Evolutionary conservation across 2,888 invertebrate species (phyloP).

Genomic region (Smittia aterrima): DNA sequence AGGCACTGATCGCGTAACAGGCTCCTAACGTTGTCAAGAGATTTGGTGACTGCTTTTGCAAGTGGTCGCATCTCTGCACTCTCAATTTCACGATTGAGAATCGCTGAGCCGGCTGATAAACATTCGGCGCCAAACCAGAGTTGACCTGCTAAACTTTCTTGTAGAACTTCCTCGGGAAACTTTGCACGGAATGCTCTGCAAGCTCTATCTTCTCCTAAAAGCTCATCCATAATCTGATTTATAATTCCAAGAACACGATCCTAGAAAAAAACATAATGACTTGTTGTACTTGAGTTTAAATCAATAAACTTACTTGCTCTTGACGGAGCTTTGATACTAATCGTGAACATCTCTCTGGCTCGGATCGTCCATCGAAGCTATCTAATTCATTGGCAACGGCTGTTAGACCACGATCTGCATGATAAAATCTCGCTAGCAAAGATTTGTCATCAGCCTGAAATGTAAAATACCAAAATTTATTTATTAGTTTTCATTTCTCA

Average conservation of each 20-base stretch:
- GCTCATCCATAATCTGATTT: constrained; percentile 92
- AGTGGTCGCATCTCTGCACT: constrained; percentile 95
- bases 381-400: constrained; percentile 94
- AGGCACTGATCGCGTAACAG: constrained; percentile 85
- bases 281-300: not conserved
- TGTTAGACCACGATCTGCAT: constrained; percentile 95
- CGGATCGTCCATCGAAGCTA: constrained; percentile 98
- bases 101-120: constrained; percentile 95
- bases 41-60: constrained; percentile 94
- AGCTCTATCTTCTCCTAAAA: constrained; percentile 81
- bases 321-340: constrained; percentile 92
- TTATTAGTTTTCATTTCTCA: not conserved
- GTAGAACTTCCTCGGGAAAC: constrained; percentile 97
- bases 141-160: constrained; percentile 97
- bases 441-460: constrained; percentile 85
- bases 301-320: constrained; percentile 65
- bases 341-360: constrained; percentile 93
- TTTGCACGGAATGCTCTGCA: constrained; percentile 95
- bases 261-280: constrained; percentile 53
- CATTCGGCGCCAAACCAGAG: constrained; percentile 99
- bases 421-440: constrained; percentile 93
- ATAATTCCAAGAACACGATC: constrained; percentile 88
- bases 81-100: constrained; percentile 95
- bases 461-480: not conserved
- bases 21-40: constrained; percentile 88